Evolutionary conservation across 2,888 invertebrate species (phyloP).

Genomic region (Dromius quadrimaculatus): DNA sequence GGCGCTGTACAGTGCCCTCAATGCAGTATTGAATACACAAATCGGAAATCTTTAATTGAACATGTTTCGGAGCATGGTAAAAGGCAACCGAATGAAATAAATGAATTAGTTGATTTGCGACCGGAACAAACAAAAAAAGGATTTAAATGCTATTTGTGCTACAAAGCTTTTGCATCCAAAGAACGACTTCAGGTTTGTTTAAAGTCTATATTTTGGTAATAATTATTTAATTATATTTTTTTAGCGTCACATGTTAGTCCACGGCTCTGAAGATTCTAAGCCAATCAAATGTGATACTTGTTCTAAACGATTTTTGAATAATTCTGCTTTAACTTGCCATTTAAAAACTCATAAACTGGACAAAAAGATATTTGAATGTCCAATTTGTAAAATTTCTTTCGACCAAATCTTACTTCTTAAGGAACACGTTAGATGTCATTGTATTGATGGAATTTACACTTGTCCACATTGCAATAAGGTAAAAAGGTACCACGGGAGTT

Average conservation of each 20-base stretch:
- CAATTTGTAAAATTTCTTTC: conserved; percentile 78
- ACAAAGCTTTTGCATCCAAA: conserved; percentile 74
- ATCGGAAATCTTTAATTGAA: conserved; percentile 24
- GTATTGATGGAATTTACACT: conserved; percentile 73
- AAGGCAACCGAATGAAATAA: background rate
- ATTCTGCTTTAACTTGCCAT: conserved; percentile 79
- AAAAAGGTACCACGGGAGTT: conserved; percentile 50
- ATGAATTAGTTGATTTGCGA: background rate
- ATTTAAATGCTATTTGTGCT: conserved; percentile 75
- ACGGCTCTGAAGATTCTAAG: conserved; percentile 77
- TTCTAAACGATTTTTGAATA: conserved; percentile 76
- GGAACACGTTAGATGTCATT: conserved; percentile 76
- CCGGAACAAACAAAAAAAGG: conserved; percentile 60
- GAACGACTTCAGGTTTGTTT: conserved; percentile 70
- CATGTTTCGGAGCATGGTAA: conserved; percentile 42
- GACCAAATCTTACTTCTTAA: conserved; percentile 75
- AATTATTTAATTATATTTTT: conserved; percentile 55
- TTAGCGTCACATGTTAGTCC: conserved; percentile 75
- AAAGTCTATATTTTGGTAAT: background rate
- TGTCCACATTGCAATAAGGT: conserved; percentile 79
- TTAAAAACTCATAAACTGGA: conserved; percentile 76
- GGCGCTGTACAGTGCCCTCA: conserved; percentile 60
- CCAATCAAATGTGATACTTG: conserved; percentile 77
- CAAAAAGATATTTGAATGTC: conserved; percentile 77
- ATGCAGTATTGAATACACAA: conserved; percentile 61